Evolutionary conservation across 2,888 invertebrate genomes (phyloP), one percentile per base, ranked within the genome.

Genomic region (Arctia plantaginis): DNA sequence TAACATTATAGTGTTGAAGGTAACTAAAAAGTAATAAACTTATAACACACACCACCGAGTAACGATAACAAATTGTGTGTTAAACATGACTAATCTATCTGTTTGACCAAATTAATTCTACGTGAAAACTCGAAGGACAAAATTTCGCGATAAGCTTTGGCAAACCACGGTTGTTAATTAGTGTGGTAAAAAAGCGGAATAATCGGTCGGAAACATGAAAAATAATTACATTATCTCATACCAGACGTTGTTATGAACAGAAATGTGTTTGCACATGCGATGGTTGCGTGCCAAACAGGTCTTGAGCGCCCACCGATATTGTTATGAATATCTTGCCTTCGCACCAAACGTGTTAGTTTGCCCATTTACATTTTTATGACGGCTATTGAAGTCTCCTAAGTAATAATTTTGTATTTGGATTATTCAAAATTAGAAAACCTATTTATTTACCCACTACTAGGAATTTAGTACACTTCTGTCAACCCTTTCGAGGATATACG

Each of bases 211-310:
- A 73, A 86, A 89, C 87, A 86, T 80, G 87, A 83, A 78, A 85
- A 86, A 91, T 92, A 92, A 92, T 93, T 89, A 90, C 90, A 91
- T 92, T 92, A 93, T 92, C 90, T 90, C 87, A 85, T 88, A 87
- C 84, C 82, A 80, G 87, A 86, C 88, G 89, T 87, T 70, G 86
- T 86, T 87, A 79, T 84, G 85, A 86, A 85, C 87, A 85, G 84
- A 85, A 90, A 90, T 89, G 86, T 88, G 85, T 90, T 90, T 89
- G 86, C 87, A 89, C 89, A 90, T 90, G 90, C 89, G 85, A 87
- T 76, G 72, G 67, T 86, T 74, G 86, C 86, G 84, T 86, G 84
- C 80, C 80, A 79, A 74, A 72, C 76, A 75, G 80, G 80, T 75
- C 80, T 80, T 78, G 55, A 69, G n/a, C 72, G 75, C 77, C 72